These are phyloP conservation scores for Rhinogobius similis DNA, from an alignment of 2,113 vertebrate genomes.

Conservation along the genomic window DNA sequence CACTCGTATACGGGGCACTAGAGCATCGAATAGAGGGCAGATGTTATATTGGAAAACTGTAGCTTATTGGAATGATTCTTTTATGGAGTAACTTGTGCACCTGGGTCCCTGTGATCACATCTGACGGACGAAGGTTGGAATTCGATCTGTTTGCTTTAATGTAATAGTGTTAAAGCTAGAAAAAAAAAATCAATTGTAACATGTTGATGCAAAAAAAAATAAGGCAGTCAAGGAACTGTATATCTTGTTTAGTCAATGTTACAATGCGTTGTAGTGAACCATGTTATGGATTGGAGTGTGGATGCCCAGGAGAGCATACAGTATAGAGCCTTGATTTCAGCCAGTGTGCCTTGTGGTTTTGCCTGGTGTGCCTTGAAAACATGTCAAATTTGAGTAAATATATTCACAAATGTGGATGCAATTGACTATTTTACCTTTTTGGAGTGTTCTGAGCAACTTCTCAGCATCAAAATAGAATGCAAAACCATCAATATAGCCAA, in stretches of 20 bases:
- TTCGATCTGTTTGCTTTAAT: constrained; percentile 63
- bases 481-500: too few relatives aligned
- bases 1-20: constrained; percentile 32
- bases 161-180: constrained; percentile 61
- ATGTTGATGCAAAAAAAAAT: constrained; percentile 30
- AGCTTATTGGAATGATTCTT: background rate
- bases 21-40: constrained; percentile 5
- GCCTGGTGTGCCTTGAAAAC: too few relatives aligned
- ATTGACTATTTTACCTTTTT: too few relatives aligned
- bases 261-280: background rate
- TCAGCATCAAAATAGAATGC: too few relatives aligned
- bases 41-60: constrained; percentile 6
- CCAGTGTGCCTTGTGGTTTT: too few relatives aligned
- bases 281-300: background rate
- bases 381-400: too few relatives aligned
- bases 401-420: too few relatives aligned
- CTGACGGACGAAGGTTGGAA: constrained; percentile 41
- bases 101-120: constrained; percentile 22
- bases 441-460: too few relatives aligned
- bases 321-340: background rate
- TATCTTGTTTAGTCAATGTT: constrained; percentile 8
- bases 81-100: background rate
- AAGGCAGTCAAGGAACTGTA: constrained; percentile 4
- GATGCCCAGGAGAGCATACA: background rate
- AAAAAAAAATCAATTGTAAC: constrained; percentile 61